phyloP scores from a whole-genome alignment of 2,888 invertebrate genomes.

The Panzeria rudis region DNA sequence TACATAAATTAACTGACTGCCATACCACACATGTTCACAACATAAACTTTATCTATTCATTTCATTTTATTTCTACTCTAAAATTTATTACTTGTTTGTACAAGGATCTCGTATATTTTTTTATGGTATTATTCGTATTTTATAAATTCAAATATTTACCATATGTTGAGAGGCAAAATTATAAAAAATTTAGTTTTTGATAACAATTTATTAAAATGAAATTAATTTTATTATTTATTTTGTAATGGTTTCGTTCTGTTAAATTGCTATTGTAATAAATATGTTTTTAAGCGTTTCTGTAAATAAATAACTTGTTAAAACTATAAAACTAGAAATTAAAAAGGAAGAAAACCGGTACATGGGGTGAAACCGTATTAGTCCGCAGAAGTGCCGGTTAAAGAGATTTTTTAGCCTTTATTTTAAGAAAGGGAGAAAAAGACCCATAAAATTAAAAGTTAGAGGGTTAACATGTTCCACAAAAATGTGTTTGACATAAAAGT shows the following conservation, averaged over 20 bases:
- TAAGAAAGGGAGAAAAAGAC: no score
- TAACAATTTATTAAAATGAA: neutral
- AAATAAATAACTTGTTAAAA: no score
- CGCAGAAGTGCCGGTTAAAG: no score
- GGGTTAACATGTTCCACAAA: no score
- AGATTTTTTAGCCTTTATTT: no score
- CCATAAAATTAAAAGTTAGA: no score
- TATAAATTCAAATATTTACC: slow-evolving; percentile 17
- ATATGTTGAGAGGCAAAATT: neutral
- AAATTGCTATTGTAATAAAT: neutral
- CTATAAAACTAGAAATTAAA: no score
- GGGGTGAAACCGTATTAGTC: no score
- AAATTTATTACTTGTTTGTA: slow-evolving; percentile 47
- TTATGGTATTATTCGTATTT: neutral
- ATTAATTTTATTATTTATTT: neutral
- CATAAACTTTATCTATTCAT: slow-evolving; percentile 16
- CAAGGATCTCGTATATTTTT: neutral
- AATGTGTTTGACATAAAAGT: no score
- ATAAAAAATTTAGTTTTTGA: no score
- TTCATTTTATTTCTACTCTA: slow-evolving; percentile 31
- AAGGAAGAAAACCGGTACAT: no score
- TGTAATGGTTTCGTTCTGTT: neutral
- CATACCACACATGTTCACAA: slow-evolving; percentile 12
- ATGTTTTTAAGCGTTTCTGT: no score
- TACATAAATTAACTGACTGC: neutral